Evolutionary conservation across 2,113 vertebrate species (phyloP).

Genomic region (Illadopsis cleaveri): DNA sequence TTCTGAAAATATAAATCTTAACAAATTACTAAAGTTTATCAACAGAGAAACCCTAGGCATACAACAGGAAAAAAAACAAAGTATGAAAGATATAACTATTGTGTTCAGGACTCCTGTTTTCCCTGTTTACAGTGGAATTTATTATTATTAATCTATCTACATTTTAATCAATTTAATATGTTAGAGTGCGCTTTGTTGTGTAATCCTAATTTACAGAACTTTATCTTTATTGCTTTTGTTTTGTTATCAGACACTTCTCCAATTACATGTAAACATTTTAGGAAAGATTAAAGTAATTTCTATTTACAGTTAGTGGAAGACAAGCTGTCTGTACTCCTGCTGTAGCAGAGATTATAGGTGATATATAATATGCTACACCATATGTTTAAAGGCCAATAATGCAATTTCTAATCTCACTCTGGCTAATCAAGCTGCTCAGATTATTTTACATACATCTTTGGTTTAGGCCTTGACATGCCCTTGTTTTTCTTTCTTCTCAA

Average conservation of each 20-base stretch:
- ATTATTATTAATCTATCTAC: conserved; percentile 20
- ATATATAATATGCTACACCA: conserved; percentile 76
- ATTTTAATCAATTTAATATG: conserved; percentile 59
- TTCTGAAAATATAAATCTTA: background rate
- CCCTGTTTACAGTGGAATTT: conserved; percentile 8
- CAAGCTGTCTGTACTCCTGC: conserved; percentile 39
- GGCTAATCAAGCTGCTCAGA: conserved; percentile 97
- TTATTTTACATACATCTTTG: conserved; percentile 98
- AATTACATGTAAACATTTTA: conserved; percentile 67
- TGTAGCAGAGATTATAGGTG: conserved; percentile 66
- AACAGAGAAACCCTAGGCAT: background rate
- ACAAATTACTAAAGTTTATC: background rate
- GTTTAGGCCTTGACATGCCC: conserved; percentile 99
- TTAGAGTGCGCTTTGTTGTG: conserved; percentile 48
- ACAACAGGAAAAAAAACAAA: background rate
- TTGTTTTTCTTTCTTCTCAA: conserved; percentile 98
- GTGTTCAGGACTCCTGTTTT: background rate
- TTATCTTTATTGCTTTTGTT: conserved; percentile 1
- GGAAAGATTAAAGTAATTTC: conserved; percentile 64
- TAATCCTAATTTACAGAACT: conserved; percentile 55
- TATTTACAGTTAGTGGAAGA: conserved; percentile 64
- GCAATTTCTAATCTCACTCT: conserved; percentile 88
- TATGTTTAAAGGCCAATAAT: conserved; percentile 87
- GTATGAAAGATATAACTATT: background rate
- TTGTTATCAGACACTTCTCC: conserved; percentile 27